Conservation (phyloP, 2,113 vertebrate genomes). For the Dipodomys stephensi region DNA sequence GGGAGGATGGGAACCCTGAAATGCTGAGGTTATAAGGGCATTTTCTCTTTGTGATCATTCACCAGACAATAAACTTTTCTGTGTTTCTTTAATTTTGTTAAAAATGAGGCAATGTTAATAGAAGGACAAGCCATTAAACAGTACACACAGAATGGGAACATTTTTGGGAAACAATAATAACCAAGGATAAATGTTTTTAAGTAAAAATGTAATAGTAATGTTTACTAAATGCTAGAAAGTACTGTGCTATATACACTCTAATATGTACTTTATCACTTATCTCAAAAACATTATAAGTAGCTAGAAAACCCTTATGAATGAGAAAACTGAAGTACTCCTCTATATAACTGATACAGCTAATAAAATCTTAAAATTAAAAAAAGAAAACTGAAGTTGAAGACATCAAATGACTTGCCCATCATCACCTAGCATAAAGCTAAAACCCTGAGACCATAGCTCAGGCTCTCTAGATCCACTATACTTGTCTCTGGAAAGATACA, state of each 20-base stretch:
- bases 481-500: background rate
- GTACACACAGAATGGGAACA: background rate
- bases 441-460: background rate
- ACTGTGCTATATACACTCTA: background rate
- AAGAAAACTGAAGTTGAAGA: background rate
- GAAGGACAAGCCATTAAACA: background rate
- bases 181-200: background rate
- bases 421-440: background rate
- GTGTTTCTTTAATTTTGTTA: background rate
- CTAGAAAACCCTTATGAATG: background rate
- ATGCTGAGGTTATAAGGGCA: background rate
- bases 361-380: too few species aligned
- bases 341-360: too few species aligned
- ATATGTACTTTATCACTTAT: background rate
- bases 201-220: background rate
- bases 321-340: background rate
- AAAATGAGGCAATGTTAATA: slow-evolving; percentile 13
- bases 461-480: background rate
- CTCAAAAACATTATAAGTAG: background rate
- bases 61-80: background rate
- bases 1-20: background rate
- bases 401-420: background rate
- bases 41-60: slow-evolving; percentile 3
- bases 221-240: background rate
- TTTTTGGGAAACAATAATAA: background rate